Percentiles rank a stretch among this genome's conserved stretches.
These are phyloP conservation scores for Synchiropus splendidus DNA, from an alignment of 2,113 vertebrate species.

Conservation along the genomic window DNA sequence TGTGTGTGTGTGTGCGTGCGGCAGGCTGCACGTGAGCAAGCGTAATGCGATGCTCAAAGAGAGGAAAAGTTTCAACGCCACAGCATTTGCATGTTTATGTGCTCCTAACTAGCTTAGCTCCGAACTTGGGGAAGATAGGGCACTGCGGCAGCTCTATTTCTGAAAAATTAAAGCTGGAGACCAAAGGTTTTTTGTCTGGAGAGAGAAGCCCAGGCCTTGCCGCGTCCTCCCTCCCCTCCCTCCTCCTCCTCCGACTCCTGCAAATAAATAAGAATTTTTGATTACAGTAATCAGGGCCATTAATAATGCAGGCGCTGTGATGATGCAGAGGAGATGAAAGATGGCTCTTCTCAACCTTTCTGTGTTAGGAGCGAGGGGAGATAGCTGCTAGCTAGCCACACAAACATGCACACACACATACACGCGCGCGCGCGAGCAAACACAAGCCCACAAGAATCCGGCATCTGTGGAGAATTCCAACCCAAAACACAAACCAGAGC, in stretches of 20 bases:
- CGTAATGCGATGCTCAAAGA: conserved; percentile 33
- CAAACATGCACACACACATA: conserved; percentile 10
- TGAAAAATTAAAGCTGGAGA: conserved; percentile 66
- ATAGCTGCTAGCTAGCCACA: conserved; percentile 59
- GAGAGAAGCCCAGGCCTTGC: conserved; percentile 53
- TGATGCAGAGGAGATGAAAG: conserved; percentile 73
- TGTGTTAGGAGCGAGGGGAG: conserved; percentile 65
- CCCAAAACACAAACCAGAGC: conserved; percentile 38
- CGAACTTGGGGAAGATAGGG: conserved; percentile 53
- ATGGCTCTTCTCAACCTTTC: conserved; percentile 71
- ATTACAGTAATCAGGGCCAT: conserved; percentile 75
- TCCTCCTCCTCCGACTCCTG: conserved; percentile 45
- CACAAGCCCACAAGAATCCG: conserved; percentile 30
- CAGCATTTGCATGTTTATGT: conserved; percentile 59
- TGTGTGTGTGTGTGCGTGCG: conserved; percentile 13
- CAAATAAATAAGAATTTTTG: conserved; percentile 79
- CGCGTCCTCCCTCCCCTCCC: conserved; percentile 22
- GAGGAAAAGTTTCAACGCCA: conserved; percentile 39
- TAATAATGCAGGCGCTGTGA: conserved; percentile 71
- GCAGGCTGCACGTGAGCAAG: neutral
- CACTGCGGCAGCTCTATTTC: conserved; percentile 57
- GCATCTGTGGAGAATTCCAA: conserved; percentile 34
- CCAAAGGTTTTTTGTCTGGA: conserved; percentile 67
- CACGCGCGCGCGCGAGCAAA: conserved; percentile 9
- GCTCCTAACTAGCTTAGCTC: conserved; percentile 53